These are phyloP conservation scores for Drosophila watanabei DNA, from an alignment of 1,140 invertebrate species.

Conservation along the genomic window DNA sequence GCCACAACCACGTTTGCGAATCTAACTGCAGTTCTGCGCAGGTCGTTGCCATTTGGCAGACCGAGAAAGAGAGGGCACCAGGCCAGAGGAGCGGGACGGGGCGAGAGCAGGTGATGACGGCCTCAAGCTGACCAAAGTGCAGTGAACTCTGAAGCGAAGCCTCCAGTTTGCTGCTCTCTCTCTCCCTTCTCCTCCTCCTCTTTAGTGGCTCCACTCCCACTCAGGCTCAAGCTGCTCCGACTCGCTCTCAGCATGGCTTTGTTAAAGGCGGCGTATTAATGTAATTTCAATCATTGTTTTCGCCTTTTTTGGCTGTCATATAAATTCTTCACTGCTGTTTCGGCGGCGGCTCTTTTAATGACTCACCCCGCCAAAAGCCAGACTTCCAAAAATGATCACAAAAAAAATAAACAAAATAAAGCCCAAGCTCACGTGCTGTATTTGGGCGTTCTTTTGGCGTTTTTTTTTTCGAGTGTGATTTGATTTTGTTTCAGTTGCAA, in stretches of 20 bases:
- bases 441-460: constrained; percentile 35
- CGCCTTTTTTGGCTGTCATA: constrained; percentile 72
- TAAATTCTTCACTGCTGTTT: constrained; percentile 58
- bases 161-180: not conserved
- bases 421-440: constrained; percentile 45
- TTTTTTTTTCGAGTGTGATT: constrained; percentile 51
- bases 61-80: constrained; percentile 17
- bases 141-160: constrained; percentile 67
- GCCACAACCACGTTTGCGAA: constrained; percentile 34
- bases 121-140: constrained; percentile 71
- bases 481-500: constrained; percentile 53
- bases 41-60: constrained; percentile 74
- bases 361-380: constrained; percentile 55
- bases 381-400: constrained; percentile 27
- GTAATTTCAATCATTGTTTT: constrained; percentile 71
- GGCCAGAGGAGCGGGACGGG: constrained; percentile 14
- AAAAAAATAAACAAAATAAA: not conserved
- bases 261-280: constrained; percentile 55
- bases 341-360: constrained; percentile 72
- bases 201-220: constrained; percentile 22
- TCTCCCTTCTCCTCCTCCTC: not conserved
- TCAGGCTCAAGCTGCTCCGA: constrained; percentile 17
- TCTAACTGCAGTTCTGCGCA: constrained; percentile 82
- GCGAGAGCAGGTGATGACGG: constrained; percentile 54
- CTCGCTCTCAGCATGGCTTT: not conserved